Evolutionary conservation across 2,888 invertebrate species (phyloP).

Genomic region (Heliconius sara): DNA sequence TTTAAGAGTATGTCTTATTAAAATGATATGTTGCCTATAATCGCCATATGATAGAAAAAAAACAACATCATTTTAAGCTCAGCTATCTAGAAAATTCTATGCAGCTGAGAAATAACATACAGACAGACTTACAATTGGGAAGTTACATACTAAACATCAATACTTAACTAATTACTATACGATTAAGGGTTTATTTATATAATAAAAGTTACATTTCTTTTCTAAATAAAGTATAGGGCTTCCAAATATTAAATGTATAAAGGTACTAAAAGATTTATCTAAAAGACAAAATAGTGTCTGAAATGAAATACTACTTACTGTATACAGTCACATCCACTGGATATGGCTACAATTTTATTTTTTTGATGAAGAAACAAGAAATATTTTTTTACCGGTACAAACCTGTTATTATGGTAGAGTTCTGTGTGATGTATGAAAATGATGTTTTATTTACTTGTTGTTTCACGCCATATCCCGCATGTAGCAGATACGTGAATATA

Average conservation of each 20-base stretch:
- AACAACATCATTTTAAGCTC: background rate
- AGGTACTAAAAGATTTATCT: constrained; percentile 36
- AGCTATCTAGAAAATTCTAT: background rate
- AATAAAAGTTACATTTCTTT: constrained; percentile 5
- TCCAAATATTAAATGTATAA: constrained; percentile 33
- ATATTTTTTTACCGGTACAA: background rate
- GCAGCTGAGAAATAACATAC: background rate
- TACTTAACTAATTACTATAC: constrained; percentile 24
- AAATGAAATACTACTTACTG: constrained; percentile 33
- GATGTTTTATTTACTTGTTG: too few relatives aligned
- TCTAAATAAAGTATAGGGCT: constrained; percentile 28
- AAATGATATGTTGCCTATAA: constrained; percentile 74
- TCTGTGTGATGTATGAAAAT: too few relatives aligned
- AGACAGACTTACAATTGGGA: background rate
- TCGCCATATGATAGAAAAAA: constrained; percentile 48
- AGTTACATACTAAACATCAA: constrained; percentile 6
- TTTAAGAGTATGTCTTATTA: constrained; percentile 58
- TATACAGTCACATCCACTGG: constrained; percentile 21
- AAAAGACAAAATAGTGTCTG: constrained; percentile 23
- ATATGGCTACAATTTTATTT: constrained; percentile 40
- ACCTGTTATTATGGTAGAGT: too few relatives aligned
- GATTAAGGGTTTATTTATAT: background rate
- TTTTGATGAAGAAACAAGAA: background rate
- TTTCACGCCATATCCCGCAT: too few relatives aligned
- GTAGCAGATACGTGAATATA: too few relatives aligned